These are phyloP conservation scores for Ursus arctos DNA, from an alignment of 2,113 vertebrate genomes.

Conservation along the genomic window DNA sequence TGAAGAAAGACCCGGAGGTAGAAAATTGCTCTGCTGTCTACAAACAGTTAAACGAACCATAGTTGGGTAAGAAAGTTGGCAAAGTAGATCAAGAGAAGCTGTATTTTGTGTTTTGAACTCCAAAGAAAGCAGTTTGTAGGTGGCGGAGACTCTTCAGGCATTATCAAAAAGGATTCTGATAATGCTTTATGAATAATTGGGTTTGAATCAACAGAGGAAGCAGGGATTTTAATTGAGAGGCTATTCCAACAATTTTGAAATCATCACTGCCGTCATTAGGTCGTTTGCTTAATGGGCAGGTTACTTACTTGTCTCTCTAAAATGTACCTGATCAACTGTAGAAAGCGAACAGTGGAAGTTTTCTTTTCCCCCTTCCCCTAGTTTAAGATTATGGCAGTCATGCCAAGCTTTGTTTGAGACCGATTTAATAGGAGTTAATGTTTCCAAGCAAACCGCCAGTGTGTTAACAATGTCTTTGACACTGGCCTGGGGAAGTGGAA, in stretches of 20 bases:
- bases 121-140: constrained; percentile 13
- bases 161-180: constrained; percentile 1
- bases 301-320: constrained; percentile 1
- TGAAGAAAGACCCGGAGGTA: neutral
- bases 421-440: neutral
- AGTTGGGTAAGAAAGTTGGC: neutral
- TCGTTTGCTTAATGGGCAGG: neutral
- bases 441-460: neutral
- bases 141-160: neutral
- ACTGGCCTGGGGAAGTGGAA: neutral
- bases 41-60: neutral
- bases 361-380: neutral
- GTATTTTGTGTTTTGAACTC: neutral
- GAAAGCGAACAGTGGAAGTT: neutral
- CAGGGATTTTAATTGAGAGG: neutral
- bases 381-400: neutral
- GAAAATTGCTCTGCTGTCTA: neutral
- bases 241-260: neutral
- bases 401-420: neutral
- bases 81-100: constrained; percentile 15
- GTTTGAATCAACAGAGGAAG: neutral
- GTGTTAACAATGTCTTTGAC: neutral
- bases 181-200: neutral
- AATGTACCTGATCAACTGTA: neutral
- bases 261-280: neutral